Evolutionary conservation across 2,888 invertebrate species (phyloP).

Genomic region (Lasioglossum oenotherae): DNA sequence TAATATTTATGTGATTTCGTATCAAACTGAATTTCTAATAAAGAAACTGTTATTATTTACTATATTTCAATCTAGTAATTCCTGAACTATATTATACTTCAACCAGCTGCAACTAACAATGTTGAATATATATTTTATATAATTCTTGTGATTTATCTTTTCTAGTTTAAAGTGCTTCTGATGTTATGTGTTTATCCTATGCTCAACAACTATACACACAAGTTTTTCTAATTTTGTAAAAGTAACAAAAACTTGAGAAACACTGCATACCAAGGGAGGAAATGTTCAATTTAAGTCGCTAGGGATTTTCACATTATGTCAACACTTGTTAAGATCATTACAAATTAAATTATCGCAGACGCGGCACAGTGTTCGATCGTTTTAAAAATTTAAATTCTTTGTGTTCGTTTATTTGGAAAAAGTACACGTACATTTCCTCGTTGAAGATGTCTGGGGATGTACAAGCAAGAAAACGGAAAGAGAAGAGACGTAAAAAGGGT

Average conservation of each 20-base stretch:
- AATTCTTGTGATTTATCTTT: background rate
- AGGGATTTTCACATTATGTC: conserved; percentile 56
- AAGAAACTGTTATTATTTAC: conserved; percentile 8
- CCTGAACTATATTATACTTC: background rate
- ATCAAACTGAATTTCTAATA: background rate
- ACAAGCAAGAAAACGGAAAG: conserved; percentile 94
- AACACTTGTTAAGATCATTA: conserved; percentile 50
- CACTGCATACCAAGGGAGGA: conserved; percentile 22
- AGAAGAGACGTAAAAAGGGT: conserved; percentile 94
- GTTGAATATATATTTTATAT: background rate
- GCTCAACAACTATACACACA: background rate
- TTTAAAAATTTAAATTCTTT: conserved; percentile 58
- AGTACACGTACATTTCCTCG: conserved; percentile 28
- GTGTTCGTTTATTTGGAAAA: conserved; percentile 17
- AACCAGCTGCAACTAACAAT: background rate
- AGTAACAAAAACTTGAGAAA: conserved; percentile 1
- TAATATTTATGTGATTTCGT: background rate
- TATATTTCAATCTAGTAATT: conserved; percentile 30
- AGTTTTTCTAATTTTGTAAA: background rate
- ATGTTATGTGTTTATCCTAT: background rate
- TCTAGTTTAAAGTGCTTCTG: background rate
- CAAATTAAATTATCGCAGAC: conserved; percentile 67
- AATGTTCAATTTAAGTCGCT: conserved; percentile 28
- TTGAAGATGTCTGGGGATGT: conserved; percentile 93
- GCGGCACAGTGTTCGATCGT: conserved; percentile 59